Evolutionary conservation across 1,140 invertebrate species (phyloP).

Genomic region (Meloidogyne hapla): DNA sequence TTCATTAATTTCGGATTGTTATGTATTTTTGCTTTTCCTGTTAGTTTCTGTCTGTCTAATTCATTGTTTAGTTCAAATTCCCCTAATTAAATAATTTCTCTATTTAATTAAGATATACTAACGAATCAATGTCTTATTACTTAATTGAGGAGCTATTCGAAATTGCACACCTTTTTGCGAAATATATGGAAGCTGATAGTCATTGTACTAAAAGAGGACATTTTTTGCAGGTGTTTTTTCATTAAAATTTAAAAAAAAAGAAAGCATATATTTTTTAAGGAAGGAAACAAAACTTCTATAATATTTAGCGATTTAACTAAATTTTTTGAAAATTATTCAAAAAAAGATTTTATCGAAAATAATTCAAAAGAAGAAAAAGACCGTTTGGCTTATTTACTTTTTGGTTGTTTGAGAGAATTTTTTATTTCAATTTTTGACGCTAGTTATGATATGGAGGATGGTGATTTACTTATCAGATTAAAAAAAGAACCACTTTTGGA

Average conservation of each 20-base stretch:
- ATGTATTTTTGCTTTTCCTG: too few relatives aligned
- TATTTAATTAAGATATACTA: not conserved
- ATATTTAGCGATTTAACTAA: not conserved
- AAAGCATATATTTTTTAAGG: not conserved
- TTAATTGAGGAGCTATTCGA: not conserved
- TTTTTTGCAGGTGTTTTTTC: not conserved
- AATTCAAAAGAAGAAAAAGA: not conserved
- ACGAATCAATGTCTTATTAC: conserved; percentile 3
- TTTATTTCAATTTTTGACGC: not conserved
- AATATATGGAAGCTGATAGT: conserved; percentile 5
- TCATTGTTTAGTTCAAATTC: too few relatives aligned
- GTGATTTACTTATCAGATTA: not conserved
- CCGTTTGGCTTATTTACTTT: not conserved
- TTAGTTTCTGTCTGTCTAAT: too few relatives aligned
- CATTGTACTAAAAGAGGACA: not conserved
- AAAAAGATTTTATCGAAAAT: not conserved
- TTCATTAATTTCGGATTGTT: too few relatives aligned
- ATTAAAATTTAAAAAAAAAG: not conserved
- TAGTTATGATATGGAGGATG: not conserved
- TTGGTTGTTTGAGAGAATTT: not conserved
- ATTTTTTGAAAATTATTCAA: not conserved
- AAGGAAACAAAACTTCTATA: not conserved
- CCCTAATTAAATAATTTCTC: too few relatives aligned
- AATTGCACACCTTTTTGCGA: not conserved
- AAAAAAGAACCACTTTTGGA: conserved; percentile 1